Conservation (phyloP, 2,113 vertebrate genomes). For the Mesoclemmys tuberculata region DNA sequence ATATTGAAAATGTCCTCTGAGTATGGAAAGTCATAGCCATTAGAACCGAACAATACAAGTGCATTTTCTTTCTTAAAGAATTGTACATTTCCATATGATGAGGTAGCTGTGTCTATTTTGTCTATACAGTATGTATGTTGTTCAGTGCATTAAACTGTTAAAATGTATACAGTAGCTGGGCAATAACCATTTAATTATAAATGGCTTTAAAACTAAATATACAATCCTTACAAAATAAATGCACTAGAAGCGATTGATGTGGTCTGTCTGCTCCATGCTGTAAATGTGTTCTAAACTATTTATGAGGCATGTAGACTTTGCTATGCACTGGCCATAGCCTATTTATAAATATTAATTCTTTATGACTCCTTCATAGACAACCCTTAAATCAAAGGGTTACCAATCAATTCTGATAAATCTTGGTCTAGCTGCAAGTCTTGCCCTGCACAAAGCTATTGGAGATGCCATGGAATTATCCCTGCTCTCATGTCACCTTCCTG, state of each 20-base stretch:
- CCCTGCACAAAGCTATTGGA: not conserved
- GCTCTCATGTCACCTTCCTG: not conserved
- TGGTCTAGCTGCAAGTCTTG: not conserved
- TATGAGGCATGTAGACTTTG: slow-evolving; percentile 27
- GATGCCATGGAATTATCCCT: not conserved
- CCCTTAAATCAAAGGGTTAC: not conserved
- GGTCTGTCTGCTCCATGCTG: not conserved
- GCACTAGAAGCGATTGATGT: not conserved
- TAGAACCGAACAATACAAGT: slow-evolving; percentile 8
- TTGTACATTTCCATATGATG: not conserved
- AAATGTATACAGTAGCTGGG: not conserved
- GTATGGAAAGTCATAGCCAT: not conserved
- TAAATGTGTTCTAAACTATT: slow-evolving; percentile 27
- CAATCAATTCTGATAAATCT: not conserved
- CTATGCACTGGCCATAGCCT: not conserved
- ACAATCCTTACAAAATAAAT: slow-evolving; percentile 17
- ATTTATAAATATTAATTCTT: not conserved
- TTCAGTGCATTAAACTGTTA: slow-evolving; percentile 40
- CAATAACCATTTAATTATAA: slow-evolving; percentile 46
- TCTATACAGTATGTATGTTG: slow-evolving; percentile 13
- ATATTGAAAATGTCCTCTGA: not conserved
- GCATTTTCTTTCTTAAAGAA: not conserved
- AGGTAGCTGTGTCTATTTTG: not conserved
- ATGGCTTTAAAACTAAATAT: slow-evolving; percentile 49
- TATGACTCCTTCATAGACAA: not conserved